Evolutionary conservation across 2,113 vertebrate species (phyloP).

Genomic region (Sceloporus undulatus): DNA sequence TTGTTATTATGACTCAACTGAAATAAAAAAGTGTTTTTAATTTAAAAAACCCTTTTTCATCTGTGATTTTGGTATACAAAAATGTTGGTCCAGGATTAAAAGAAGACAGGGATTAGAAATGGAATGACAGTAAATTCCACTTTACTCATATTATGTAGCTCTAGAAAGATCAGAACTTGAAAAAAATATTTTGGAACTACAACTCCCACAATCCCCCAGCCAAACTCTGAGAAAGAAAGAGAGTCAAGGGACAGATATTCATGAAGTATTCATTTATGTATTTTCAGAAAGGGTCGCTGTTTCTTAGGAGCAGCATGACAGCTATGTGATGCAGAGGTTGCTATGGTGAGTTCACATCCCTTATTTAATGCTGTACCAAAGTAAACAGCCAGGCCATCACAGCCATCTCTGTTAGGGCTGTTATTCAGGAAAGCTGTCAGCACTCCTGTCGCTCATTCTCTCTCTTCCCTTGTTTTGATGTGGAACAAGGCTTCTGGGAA

Average conservation of each 20-base stretch:
- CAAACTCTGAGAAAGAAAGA: too few relatives aligned
- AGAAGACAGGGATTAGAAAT: not conserved
- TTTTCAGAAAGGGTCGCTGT: constrained; percentile 51
- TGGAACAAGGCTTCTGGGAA: constrained; percentile 32
- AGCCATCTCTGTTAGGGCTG: constrained; percentile 34
- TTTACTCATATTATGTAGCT: not conserved
- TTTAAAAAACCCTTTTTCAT: not conserved
- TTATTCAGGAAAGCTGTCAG: constrained; percentile 57
- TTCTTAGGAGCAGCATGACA: constrained; percentile 70
- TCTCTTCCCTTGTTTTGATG: constrained; percentile 52
- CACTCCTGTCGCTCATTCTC: constrained; percentile 50
- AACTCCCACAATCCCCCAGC: too few relatives aligned
- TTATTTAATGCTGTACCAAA: constrained; percentile 70
- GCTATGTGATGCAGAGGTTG: constrained; percentile 63
- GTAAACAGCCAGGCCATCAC: constrained; percentile 68
- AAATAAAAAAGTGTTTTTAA: too few relatives aligned
- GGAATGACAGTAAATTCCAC: not conserved
- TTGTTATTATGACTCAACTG: not conserved
- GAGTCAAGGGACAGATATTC: constrained; percentile 44
- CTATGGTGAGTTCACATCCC: constrained; percentile 66
- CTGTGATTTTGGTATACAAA: not conserved
- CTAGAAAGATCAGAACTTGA: not conserved
- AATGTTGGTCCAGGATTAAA: not conserved
- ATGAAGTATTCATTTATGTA: constrained; percentile 55
- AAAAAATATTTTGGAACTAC: too few relatives aligned